These are phyloP conservation scores for Drosophila busckii DNA, from an alignment of 1,140 invertebrate species.

Conservation along the genomic window DNA sequence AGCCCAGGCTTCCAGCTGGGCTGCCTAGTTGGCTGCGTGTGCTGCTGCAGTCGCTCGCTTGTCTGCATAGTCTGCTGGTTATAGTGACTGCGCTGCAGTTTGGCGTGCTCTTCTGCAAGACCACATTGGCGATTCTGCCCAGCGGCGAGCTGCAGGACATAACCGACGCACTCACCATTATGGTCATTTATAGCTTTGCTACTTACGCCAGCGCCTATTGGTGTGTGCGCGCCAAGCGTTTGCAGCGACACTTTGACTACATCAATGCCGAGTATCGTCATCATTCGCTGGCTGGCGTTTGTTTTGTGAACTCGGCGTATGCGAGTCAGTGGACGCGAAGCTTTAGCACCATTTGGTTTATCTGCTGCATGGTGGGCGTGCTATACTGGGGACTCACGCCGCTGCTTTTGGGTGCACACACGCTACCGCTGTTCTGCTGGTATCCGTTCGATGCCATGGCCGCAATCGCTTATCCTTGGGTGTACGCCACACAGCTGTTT, in stretches of 20 bases:
- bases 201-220: constrained; percentile 55
- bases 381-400: constrained; percentile 54
- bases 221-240: constrained; percentile 28
- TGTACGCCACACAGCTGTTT: constrained; percentile 55
- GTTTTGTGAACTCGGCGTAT: constrained; percentile 55
- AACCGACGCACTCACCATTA: constrained; percentile 67
- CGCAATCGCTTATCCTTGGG: constrained; percentile 30
- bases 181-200: constrained; percentile 65
- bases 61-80: constrained; percentile 28
- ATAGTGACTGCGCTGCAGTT: constrained; percentile 41
- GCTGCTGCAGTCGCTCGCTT: not conserved
- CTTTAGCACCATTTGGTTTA: constrained; percentile 42
- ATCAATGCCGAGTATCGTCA: constrained; percentile 63
- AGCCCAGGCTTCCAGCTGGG: constrained; percentile 9
- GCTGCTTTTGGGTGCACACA: constrained; percentile 37
- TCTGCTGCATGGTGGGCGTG: constrained; percentile 42
- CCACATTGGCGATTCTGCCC: constrained; percentile 53
- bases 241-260: constrained; percentile 31
- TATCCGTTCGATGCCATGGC: constrained; percentile 68
- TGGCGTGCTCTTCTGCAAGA: constrained; percentile 52
- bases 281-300: constrained; percentile 65
- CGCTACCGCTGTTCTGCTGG: constrained; percentile 60
- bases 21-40: constrained; percentile 27
- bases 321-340: constrained; percentile 11
- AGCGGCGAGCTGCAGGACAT: constrained; percentile 59